Conservation (phyloP, 2,113 vertebrate genomes). For the Eupsittula cactorum region DNA sequence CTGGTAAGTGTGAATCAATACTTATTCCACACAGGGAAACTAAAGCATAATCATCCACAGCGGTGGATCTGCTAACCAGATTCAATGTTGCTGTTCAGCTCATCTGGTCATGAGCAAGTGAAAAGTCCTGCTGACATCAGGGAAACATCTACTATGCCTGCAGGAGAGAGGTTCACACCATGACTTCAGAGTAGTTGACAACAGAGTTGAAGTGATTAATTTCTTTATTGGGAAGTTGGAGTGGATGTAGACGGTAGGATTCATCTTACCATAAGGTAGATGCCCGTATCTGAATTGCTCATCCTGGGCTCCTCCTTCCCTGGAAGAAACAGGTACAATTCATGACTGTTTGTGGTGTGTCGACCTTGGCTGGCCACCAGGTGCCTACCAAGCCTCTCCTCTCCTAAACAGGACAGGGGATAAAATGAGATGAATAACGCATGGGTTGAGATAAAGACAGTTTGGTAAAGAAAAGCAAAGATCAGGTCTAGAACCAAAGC, state of each 20-base stretch:
- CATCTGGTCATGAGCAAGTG: background rate
- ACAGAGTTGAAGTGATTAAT: background rate
- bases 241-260: background rate
- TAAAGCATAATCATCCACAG: background rate
- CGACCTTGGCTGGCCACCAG: background rate
- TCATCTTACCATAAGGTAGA: background rate
- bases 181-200: background rate
- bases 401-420: background rate
- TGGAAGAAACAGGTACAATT: background rate
- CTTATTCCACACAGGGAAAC: background rate
- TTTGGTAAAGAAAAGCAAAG: background rate
- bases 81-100: background rate
- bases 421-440: background rate
- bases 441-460: background rate
- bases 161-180: background rate
- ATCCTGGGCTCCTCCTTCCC: background rate
- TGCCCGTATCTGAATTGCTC: background rate
- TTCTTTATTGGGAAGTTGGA: background rate
- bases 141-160: background rate
- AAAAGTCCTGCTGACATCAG: background rate
- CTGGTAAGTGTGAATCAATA: background rate
- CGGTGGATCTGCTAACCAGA: background rate
- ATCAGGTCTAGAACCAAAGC: fast-evolving
- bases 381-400: background rate
- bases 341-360: background rate